phyloP scores from a whole-genome alignment of 2,113 vertebrate species.

The Balaenoptera acutorostrata region DNA sequence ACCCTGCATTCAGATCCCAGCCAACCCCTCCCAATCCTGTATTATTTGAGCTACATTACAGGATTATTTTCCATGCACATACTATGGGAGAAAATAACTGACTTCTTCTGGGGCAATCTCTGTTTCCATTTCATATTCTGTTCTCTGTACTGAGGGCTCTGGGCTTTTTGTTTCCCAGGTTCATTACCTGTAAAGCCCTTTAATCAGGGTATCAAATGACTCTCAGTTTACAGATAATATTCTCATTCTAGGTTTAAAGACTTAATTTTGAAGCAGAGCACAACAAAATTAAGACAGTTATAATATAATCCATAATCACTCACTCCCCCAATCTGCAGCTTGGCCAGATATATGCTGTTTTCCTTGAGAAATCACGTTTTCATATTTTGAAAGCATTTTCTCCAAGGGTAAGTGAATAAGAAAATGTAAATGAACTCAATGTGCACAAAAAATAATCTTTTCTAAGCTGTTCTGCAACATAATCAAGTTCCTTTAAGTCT shows the following conservation, averaged over 20 bases:
- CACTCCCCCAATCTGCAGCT: neutral
- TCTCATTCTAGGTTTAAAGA: neutral
- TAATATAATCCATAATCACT: neutral
- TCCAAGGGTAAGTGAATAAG: neutral
- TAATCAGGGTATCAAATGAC: neutral
- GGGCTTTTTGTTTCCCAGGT: neutral
- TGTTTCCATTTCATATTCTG: constrained; percentile 11
- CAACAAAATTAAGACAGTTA: neutral
- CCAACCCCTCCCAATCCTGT: neutral
- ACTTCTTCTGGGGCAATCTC: neutral
- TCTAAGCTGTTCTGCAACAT: neutral
- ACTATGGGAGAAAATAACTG: neutral
- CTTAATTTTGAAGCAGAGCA: neutral
- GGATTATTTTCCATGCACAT: neutral
- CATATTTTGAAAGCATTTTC: neutral
- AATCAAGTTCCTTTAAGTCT: neutral
- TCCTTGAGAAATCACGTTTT: neutral
- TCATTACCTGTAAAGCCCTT: neutral
- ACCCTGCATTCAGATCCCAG: neutral
- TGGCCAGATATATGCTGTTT: neutral
- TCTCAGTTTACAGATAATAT: neutral
- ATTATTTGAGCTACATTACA: neutral
- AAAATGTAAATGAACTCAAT: neutral
- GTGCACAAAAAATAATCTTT: neutral
- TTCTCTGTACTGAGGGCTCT: neutral